Evolutionary conservation across 2,797 vertebrate species (phyloP), one percentile per base, ranked within the genome.

Genomic region (Semaprochilodus insignis): DNA sequence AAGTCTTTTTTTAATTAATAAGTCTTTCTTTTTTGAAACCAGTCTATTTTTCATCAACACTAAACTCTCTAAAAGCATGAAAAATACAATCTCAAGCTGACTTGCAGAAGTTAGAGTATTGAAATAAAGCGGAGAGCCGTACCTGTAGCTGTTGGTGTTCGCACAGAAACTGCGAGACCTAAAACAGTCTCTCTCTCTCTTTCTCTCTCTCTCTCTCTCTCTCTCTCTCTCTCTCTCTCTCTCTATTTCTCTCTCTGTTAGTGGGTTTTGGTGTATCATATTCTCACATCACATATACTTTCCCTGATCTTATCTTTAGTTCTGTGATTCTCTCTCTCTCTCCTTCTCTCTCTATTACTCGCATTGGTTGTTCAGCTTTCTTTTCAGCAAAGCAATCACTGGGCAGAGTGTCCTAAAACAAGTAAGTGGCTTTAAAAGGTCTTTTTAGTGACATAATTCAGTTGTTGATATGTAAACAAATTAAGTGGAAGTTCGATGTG

Each of bases 291-390:
- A 60, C 17, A 0, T 44, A 57, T 11, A 31, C 21, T 2, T 6
- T 52, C 40, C 63, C 15, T 66, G 79, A 74, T 81, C 59, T 54
- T 65, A 81, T 81, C 60, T 63, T 69, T 25, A 70, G 1, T 59
- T 67, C 2, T 74, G 25, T 48, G 34, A 0, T 16, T 36, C 55
- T 57, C 17, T 19, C 55, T 57, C 55, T 57, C 55, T 74, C 69
- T 52, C 14, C 52, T 44, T 73, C 52, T 57, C 25, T 57, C 27
- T 34, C 52, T 57, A 17, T 55, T 52, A 57, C 52, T 74, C 69
- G 27, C 40, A 2, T n/a, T 60, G 6, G 59, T 2, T n/a, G 8
- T 48, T 11, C 1, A 48, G 1, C 8, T 48, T 48, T 48, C 4
- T 48, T 48, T 48, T 48, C 11, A 48, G 8, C 44, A 48, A 48